Conservation (phyloP, 1,140 invertebrate genomes). For the Dryas iulia region DNA sequence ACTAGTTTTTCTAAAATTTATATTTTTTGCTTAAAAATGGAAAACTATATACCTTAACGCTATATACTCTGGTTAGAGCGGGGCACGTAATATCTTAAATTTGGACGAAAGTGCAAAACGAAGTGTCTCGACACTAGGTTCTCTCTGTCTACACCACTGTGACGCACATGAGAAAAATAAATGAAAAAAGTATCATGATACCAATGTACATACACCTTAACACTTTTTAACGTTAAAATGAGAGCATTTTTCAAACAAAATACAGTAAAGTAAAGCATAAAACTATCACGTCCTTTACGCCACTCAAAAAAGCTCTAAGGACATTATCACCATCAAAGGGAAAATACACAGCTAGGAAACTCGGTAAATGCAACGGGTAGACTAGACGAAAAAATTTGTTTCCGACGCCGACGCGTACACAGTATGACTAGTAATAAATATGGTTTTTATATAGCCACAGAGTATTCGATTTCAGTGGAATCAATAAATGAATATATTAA, state of each 20-base stretch:
- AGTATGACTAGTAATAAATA: conserved; percentile 29
- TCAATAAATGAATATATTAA: background rate
- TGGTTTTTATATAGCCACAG: conserved; percentile 10
- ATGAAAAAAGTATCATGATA: too few species aligned
- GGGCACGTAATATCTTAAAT: too few species aligned
- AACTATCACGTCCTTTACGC: conserved; percentile 58
- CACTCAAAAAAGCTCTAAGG: conserved; percentile 58
- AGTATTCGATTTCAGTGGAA: background rate
- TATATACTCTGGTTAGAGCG: too few species aligned
- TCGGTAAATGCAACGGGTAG: conserved; percentile 58
- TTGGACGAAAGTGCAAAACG: too few species aligned
- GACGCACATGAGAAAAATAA: too few species aligned
- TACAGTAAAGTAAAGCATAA: conserved; percentile 34
- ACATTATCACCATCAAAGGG: conserved; percentile 64
- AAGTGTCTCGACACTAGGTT: too few species aligned
- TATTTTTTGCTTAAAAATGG: too few species aligned
- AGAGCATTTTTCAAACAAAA: background rate
- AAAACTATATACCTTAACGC: too few species aligned
- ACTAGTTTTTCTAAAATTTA: too few species aligned
- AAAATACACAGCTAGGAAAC: conserved; percentile 60
- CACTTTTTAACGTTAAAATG: background rate
- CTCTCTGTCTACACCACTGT: too few species aligned
- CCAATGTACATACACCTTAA: background rate
- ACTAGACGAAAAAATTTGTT: conserved; percentile 76
- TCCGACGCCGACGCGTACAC: conserved; percentile 57